Percentiles rank a stretch among this genome's conserved stretches.
Conservation (phyloP, 2,797 vertebrate species). For the Coccyzus lansbergi region DNA sequence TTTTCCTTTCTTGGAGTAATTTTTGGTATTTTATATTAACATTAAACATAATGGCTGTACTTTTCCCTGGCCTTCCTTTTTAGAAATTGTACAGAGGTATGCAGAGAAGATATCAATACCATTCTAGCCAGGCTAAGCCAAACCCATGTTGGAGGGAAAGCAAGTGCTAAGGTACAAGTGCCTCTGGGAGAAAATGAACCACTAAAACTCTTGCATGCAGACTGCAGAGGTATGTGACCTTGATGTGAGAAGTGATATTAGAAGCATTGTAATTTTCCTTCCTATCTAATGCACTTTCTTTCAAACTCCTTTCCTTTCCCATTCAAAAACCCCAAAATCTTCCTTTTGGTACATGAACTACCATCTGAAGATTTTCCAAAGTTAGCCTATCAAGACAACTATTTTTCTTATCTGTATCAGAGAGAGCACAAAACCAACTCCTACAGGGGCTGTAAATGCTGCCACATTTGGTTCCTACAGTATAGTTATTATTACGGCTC, state of each 20-base stretch:
- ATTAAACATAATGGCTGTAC: background rate
- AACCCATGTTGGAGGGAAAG: background rate
- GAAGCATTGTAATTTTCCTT: background rate
- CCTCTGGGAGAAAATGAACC: background rate
- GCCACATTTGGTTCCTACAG: background rate
- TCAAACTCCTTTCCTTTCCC: background rate
- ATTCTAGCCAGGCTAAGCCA: background rate
- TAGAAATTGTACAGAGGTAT: background rate
- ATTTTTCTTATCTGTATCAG: background rate
- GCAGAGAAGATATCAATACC: background rate
- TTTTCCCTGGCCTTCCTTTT: background rate
- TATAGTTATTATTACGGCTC: background rate
- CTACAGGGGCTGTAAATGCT: background rate
- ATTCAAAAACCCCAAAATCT: background rate
- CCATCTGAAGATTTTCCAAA: background rate
- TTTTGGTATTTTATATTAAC: background rate
- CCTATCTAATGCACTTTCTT: background rate
- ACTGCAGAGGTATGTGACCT: background rate
- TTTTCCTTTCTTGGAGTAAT: background rate
- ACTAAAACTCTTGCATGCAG: background rate
- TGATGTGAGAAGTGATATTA: background rate
- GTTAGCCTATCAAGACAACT: background rate
- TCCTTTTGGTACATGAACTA: background rate
- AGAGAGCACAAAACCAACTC: background rate
- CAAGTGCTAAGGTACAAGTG: background rate